Conservation (phyloP, 2,888 invertebrate species). For the Temnothorax ravouxi region DNA sequence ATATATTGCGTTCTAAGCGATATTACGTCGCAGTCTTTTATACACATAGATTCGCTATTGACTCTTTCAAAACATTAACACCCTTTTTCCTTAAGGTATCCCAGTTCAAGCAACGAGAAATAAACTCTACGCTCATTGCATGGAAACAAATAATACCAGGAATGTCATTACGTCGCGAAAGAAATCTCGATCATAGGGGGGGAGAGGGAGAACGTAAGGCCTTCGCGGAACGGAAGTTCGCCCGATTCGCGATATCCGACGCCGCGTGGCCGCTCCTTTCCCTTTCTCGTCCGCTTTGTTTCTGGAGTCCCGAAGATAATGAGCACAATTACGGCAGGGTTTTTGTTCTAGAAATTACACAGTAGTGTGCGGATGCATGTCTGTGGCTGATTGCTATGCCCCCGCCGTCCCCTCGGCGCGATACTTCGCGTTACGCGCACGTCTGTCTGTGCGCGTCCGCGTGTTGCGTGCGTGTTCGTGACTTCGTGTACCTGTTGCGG, state of each 20-base stretch:
- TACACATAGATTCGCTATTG: not conserved
- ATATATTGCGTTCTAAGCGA: not conserved
- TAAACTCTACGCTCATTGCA: constrained; percentile 3
- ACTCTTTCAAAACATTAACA: not conserved
- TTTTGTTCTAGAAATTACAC: constrained; percentile 84
- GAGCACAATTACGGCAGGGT: constrained; percentile 83
- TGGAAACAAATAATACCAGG: constrained; percentile 35
- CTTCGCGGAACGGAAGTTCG: constrained; percentile 58
- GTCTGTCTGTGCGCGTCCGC: constrained; percentile 3
- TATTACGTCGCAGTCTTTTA: not conserved
- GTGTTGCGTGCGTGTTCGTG: constrained; percentile 23
- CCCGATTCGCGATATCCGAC: constrained; percentile 66
- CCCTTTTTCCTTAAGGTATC: not conserved
- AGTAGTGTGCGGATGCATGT: constrained; percentile 81
- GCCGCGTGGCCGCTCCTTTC: constrained; percentile 39
- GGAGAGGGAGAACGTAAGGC: constrained; percentile 27
- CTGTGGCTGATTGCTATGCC: constrained; percentile 82
- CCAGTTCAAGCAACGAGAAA: not conserved
- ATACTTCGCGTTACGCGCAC: constrained; percentile 52
- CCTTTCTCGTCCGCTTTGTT: constrained; percentile 77
- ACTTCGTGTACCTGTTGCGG: constrained; percentile 3
- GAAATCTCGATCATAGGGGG: constrained; percentile 44
- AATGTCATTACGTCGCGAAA: constrained; percentile 41
- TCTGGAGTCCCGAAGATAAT: constrained; percentile 79
- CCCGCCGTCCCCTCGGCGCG: constrained; percentile 67